Conservation (phyloP, 2,113 vertebrate genomes). For the Strix uralensis region DNA sequence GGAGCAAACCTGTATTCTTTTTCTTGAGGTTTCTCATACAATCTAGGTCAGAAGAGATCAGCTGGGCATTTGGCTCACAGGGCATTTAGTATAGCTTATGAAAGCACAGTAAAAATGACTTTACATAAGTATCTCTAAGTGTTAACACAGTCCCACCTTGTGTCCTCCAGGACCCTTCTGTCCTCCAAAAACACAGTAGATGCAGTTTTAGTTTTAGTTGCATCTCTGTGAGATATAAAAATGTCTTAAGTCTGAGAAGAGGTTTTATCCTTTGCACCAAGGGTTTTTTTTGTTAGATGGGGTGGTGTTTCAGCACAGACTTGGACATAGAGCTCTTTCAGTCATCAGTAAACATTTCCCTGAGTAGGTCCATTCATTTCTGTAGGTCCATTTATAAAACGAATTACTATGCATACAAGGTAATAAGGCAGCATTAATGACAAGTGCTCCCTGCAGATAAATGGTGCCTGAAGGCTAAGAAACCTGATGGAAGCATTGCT, state of each 20-base stretch:
- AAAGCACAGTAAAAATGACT: neutral
- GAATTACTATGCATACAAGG: neutral
- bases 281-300: neutral
- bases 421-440: neutral
- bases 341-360: neutral
- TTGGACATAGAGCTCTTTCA: neutral
- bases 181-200: neutral
- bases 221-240: neutral
- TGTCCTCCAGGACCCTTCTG: neutral
- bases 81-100: neutral
- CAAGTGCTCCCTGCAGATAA: neutral
- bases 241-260: neutral
- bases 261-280: neutral
- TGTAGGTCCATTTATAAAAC: neutral
- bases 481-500: neutral
- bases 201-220: neutral
- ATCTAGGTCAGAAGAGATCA: neutral
- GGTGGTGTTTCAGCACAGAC: neutral
- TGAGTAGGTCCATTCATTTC: neutral
- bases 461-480: neutral
- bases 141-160: neutral
- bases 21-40: neutral
- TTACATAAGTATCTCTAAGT: neutral
- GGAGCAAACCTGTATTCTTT: neutral
- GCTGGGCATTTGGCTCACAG: neutral